Evolutionary conservation across 2,888 invertebrate genomes (phyloP).

Genomic region (Eupithecia tripunctaria): DNA sequence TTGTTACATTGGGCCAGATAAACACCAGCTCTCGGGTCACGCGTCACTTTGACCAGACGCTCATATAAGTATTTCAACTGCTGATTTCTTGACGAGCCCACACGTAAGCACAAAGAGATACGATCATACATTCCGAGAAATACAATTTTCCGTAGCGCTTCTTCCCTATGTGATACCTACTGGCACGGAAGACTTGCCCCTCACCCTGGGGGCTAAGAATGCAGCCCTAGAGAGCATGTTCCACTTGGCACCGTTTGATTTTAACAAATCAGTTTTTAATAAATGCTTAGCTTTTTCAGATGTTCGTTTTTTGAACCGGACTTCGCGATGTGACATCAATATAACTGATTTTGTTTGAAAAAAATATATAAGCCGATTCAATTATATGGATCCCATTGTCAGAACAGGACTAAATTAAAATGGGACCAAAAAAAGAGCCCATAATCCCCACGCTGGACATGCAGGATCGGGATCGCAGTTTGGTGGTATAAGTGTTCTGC

Average conservation of each 20-base stretch:
- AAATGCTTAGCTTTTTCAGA: not conserved
- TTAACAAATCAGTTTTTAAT: not conserved
- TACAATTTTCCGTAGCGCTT: conserved; percentile 26
- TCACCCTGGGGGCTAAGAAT: conserved; percentile 31
- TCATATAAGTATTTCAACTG: not conserved
- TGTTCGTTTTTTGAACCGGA: not conserved
- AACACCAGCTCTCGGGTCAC: too few relatives aligned
- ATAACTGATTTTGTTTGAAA: too few relatives aligned
- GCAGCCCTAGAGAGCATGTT: conserved; percentile 18
- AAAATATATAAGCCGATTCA: too few relatives aligned
- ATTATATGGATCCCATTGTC: too few relatives aligned
- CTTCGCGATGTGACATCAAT: too few relatives aligned
- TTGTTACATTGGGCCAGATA: too few relatives aligned
- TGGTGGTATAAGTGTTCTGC: too few relatives aligned
- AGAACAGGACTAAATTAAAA: too few relatives aligned
- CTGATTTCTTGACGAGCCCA: not conserved
- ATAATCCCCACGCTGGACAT: too few relatives aligned
- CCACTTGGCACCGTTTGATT: conserved; percentile 21
- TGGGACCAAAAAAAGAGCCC: too few relatives aligned
- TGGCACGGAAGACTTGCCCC: conserved; percentile 31
- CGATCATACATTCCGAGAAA: conserved; percentile 7
- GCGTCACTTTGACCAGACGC: too few relatives aligned
- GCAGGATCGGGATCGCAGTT: too few relatives aligned
- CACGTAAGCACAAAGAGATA: not conserved
- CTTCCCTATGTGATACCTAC: conserved; percentile 27